phyloP scores from a whole-genome alignment of 2,888 invertebrate species.

The Andrena haemorrhoa region DNA sequence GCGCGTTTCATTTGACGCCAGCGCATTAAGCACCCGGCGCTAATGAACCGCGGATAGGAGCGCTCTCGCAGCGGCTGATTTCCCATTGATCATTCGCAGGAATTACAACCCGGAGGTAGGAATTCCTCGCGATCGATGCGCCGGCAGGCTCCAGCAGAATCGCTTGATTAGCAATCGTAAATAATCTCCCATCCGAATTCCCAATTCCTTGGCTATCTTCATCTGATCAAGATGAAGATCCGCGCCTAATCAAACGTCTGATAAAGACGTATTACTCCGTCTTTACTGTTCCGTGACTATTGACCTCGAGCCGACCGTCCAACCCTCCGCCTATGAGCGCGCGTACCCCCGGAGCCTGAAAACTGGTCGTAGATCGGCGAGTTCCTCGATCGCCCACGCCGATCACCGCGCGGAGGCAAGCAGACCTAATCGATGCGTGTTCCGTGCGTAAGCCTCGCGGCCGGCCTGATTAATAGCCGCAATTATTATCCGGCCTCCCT shows the following conservation, averaged over 20 bases:
- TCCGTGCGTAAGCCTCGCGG: slow-evolving; percentile 47
- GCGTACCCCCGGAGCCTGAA: slow-evolving; percentile 10
- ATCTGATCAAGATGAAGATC: slow-evolving; percentile 2
- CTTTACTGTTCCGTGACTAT: neutral
- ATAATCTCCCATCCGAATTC: slow-evolving; percentile 42
- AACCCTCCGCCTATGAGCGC: neutral
- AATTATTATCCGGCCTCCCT: slow-evolving; percentile 62
- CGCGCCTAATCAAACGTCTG: no score
- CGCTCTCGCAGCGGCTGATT: slow-evolving; percentile 36
- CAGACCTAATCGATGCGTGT: slow-evolving; percentile 70
- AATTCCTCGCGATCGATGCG: slow-evolving; percentile 24
- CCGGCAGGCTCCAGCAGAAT: neutral
- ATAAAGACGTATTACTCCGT: neutral
- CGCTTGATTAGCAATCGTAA: slow-evolving; percentile 45
- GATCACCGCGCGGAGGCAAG: slow-evolving; percentile 40
- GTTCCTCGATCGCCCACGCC: slow-evolving; percentile 65
- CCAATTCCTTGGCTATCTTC: slow-evolving; percentile 38
- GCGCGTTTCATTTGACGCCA: no score
- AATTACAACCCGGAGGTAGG: slow-evolving; percentile 44
- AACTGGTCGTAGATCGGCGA: slow-evolving; percentile 54
- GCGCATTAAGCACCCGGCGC: neutral
- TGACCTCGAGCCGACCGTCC: neutral
- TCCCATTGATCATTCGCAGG: slow-evolving; percentile 51
- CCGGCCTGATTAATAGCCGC: slow-evolving; percentile 69
- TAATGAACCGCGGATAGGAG: slow-evolving; percentile 51